A percentile compares a stretch with the other conserved stretches of the same genome.
These are phyloP conservation scores for Gracilinanus agilis DNA, from an alignment of 2,113 vertebrate species.

Conservation along the genomic window DNA sequence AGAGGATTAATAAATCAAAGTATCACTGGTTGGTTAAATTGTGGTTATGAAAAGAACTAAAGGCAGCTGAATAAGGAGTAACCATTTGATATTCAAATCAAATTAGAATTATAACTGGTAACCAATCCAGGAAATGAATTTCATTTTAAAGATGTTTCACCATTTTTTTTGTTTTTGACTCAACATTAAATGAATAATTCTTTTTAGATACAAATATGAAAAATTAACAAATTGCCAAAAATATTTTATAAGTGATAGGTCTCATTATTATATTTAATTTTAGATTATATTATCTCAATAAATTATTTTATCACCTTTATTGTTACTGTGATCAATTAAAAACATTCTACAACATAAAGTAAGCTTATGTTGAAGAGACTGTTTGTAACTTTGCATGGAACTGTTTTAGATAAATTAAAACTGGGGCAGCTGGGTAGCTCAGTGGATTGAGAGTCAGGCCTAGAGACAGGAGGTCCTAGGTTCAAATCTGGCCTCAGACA, in stretches of 20 bases:
- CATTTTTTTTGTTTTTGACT: not conserved
- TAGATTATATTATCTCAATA: not conserved
- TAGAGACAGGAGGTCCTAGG: too few species aligned
- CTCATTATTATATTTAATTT: not conserved
- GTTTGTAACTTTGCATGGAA: slow-evolving; percentile 4
- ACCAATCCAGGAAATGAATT: not conserved
- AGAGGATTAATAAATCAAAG: not conserved
- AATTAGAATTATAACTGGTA: not conserved
- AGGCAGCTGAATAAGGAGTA: not conserved
- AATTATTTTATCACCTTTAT: not conserved
- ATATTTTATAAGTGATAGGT: not conserved
- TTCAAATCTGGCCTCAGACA: too few species aligned
- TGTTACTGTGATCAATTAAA: not conserved
- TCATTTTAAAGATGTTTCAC: not conserved
- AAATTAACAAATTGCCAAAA: not conserved
- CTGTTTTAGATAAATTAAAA: slow-evolving; percentile 71
- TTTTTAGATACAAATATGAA: not conserved
- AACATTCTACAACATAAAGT: slow-evolving; percentile 25
- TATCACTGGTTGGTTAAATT: not conserved
- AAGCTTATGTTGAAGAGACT: not conserved
- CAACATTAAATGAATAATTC: not conserved
- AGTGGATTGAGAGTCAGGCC: too few species aligned
- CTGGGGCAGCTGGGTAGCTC: too few species aligned
- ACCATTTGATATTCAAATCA: not conserved
- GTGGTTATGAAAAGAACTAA: not conserved